Evolutionary conservation across 1,140 invertebrate species (phyloP).

Genomic region (Phthorimaea operculella): DNA sequence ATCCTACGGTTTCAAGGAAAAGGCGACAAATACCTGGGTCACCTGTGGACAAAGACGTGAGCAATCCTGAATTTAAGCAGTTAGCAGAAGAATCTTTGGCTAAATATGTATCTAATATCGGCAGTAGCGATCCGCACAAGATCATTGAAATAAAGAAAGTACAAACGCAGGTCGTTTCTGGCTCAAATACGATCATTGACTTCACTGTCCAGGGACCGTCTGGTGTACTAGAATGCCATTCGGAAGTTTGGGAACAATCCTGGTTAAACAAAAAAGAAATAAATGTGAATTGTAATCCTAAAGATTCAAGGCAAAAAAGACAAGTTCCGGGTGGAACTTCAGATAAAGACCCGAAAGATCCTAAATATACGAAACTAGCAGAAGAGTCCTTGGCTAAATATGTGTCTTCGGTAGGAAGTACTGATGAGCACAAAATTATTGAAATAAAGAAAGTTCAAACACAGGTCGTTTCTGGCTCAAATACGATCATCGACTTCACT

Average conservation of each 20-base stretch:
- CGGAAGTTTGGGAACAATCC: slow-evolving; percentile 31
- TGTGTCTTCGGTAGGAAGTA: too few relatives aligned
- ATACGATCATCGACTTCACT: too few relatives aligned
- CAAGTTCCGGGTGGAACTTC: too few relatives aligned
- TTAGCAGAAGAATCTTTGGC: slow-evolving; percentile 7
- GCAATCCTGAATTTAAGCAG: slow-evolving; percentile 14
- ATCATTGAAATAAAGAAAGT: slow-evolving; percentile 37
- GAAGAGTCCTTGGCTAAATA: too few relatives aligned
- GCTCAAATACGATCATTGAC: slow-evolving; percentile 32
- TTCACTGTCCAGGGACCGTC: slow-evolving; percentile 33
- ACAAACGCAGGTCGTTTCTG: slow-evolving; percentile 26
- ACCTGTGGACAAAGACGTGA: background rate
- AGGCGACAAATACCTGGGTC: too few relatives aligned
- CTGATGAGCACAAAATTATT: too few relatives aligned
- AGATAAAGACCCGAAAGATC: too few relatives aligned
- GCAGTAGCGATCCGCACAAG: slow-evolving; percentile 37
- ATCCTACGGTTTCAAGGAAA: slow-evolving; percentile 9
- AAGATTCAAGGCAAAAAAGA: too few relatives aligned
- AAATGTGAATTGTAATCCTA: slow-evolving; percentile 22
- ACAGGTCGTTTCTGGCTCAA: too few relatives aligned
- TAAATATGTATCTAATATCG: slow-evolving; percentile 34
- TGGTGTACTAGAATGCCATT: too few relatives aligned
- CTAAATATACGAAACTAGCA: too few relatives aligned
- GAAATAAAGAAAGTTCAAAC: too few relatives aligned
- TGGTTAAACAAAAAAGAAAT: slow-evolving; percentile 31